Percentiles rank a stretch among this genome's conserved stretches.
Conservation (phyloP, 2,888 invertebrate genomes). For the Dynastes hyllus region DNA sequence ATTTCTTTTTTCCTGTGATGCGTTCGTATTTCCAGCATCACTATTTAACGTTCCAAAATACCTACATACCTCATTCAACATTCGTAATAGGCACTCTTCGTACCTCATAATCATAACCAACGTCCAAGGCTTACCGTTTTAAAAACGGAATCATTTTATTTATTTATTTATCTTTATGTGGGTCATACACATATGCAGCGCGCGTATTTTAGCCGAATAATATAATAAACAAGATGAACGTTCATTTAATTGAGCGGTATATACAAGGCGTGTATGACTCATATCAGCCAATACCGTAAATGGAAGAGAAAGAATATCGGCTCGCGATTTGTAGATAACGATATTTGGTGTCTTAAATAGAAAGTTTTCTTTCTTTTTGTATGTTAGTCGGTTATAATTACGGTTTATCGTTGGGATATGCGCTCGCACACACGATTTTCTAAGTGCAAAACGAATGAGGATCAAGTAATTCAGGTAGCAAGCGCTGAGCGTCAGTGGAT, state of each 20-base stretch:
- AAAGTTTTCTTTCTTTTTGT: slow-evolving; percentile 19
- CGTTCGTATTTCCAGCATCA: too few species aligned
- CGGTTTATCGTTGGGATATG: background rate
- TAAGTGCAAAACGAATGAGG: slow-evolving; percentile 5
- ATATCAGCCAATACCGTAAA: slow-evolving; percentile 29
- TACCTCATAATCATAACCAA: too few species aligned
- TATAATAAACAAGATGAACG: slow-evolving; percentile 23
- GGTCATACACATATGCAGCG: slow-evolving; percentile 9
- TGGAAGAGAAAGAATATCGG: slow-evolving; percentile 33
- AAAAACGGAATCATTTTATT: background rate
- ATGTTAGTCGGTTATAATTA: slow-evolving; percentile 37
- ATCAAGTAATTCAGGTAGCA: background rate
- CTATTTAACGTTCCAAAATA: too few species aligned
- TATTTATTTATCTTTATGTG: slow-evolving; percentile 19
- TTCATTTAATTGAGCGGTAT: slow-evolving; percentile 14
- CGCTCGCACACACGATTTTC: background rate
- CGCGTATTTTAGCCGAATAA: slow-evolving; percentile 8
- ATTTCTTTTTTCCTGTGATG: too few species aligned
- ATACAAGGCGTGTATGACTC: background rate
- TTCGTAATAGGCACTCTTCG: too few species aligned
- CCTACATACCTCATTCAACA: too few species aligned
- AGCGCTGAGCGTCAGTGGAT: background rate
- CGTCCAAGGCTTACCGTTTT: too few species aligned
- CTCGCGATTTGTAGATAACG: slow-evolving; percentile 31
- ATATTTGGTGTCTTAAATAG: slow-evolving; percentile 34